A percentile compares a stretch with the other conserved stretches of the same genome.
Conservation (phyloP, 2,888 invertebrate genomes). For the Thera britannica region DNA sequence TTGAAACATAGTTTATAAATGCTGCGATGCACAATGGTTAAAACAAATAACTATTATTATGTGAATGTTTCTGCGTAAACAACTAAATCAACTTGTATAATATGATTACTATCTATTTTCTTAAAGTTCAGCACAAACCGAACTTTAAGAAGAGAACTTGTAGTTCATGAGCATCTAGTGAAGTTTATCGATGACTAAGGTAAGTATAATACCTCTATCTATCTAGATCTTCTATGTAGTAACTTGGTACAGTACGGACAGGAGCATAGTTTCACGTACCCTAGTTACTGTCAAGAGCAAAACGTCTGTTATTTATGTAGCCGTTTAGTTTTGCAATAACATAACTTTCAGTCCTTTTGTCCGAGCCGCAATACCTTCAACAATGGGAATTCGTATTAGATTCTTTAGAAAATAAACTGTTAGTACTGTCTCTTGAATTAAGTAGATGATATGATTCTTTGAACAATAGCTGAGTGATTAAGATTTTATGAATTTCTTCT, state of each 20-base stretch:
- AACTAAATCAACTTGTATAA: too few relatives aligned
- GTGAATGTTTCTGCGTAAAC: too few relatives aligned
- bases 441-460: constrained; percentile 9
- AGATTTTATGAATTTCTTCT: neutral
- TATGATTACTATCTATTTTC: too few relatives aligned
- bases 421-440: constrained; percentile 7
- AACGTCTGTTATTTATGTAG: constrained; percentile 66
- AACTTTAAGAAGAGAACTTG: too few relatives aligned
- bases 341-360: constrained; percentile 68
- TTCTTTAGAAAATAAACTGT: constrained; percentile 24
- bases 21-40: too few relatives aligned
- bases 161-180: too few relatives aligned
- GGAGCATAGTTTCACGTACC: constrained; percentile 60
- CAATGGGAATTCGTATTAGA: constrained; percentile 33
- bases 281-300: constrained; percentile 53
- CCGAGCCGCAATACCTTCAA: constrained; percentile 37
- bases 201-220: neutral
- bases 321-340: constrained; percentile 62
- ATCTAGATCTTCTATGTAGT: neutral
- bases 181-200: too few relatives aligned
- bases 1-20: too few relatives aligned
- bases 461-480: neutral
- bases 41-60: too few relatives aligned
- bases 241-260: constrained; percentile 19
- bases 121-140: too few relatives aligned